Conservation (phyloP, 2,888 invertebrate species). For the Mythimna impura region DNA sequence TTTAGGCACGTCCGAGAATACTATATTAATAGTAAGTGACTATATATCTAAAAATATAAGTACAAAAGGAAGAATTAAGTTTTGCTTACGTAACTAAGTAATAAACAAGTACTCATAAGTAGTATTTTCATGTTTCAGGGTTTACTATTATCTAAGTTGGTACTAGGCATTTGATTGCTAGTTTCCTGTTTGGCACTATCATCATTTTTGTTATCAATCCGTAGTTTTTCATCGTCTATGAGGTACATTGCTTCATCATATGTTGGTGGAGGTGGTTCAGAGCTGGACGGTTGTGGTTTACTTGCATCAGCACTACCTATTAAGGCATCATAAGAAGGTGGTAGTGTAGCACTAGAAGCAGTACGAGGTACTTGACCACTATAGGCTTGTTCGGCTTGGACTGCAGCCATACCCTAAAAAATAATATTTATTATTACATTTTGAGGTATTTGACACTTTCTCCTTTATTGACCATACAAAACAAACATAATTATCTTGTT, state of each 20-base stretch:
- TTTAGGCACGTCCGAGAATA: slow-evolving; percentile 88
- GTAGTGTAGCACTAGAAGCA: slow-evolving; percentile 90
- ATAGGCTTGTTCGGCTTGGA: slow-evolving; percentile 89
- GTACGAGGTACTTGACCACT: slow-evolving; percentile 88
- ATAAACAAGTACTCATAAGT: slow-evolving; percentile 69
- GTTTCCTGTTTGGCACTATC: slow-evolving; percentile 84
- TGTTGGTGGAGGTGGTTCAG: slow-evolving; percentile 91
- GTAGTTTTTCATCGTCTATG: slow-evolving; percentile 85
- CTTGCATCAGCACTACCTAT: slow-evolving; percentile 82
- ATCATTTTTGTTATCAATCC: slow-evolving; percentile 76
- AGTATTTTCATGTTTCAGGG: slow-evolving; percentile 74
- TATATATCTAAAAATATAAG: slow-evolving; percentile 82
- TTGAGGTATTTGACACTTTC: slow-evolving; percentile 44
- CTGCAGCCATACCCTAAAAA: slow-evolving; percentile 90
- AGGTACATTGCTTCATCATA: slow-evolving; percentile 92
- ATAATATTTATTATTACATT: slow-evolving; percentile 38
- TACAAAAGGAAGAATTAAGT: slow-evolving; percentile 87
- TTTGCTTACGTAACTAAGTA: slow-evolving; percentile 79
- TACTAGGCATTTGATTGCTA: slow-evolving; percentile 75
- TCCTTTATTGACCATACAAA: slow-evolving; percentile 20
- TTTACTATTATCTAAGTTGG: slow-evolving; percentile 79
- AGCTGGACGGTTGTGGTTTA: slow-evolving; percentile 86
- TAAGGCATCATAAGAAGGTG: slow-evolving; percentile 92
- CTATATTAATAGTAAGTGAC: slow-evolving; percentile 79
- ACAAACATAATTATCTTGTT: slow-evolving; percentile 45